phyloP scores from a whole-genome alignment of 1,140 invertebrate species.

The Solenopsis fugax region DNA sequence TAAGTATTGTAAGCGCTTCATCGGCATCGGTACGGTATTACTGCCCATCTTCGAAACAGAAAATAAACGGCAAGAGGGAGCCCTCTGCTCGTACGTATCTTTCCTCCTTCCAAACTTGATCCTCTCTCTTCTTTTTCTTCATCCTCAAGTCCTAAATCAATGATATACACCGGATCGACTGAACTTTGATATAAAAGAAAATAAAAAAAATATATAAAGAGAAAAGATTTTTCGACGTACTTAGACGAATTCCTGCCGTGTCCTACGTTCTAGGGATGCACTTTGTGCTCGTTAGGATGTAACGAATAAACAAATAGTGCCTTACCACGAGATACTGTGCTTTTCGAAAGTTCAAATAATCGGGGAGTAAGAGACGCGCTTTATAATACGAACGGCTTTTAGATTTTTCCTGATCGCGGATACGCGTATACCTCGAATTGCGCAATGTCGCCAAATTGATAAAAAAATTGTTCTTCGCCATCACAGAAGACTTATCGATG shows the following conservation, averaged over 20 bases:
- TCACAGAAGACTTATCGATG: background rate
- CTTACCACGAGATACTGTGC: constrained; percentile 50
- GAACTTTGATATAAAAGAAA: constrained; percentile 28
- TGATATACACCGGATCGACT: background rate
- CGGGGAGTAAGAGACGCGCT: constrained; percentile 20
- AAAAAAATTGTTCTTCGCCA: background rate
- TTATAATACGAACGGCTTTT: background rate
- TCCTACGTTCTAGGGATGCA: constrained; percentile 12
- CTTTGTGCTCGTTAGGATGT: constrained; percentile 31
- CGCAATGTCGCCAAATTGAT: background rate
- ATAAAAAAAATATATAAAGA: background rate
- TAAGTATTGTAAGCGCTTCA: constrained; percentile 31
- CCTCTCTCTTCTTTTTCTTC: background rate
- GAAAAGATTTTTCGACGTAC: constrained; percentile 25
- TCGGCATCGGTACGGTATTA: constrained; percentile 31
- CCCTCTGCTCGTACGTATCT: constrained; percentile 11
- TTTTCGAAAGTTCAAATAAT: constrained; percentile 54
- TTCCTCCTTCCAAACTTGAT: constrained; percentile 4
- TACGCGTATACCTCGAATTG: constrained; percentile 1
- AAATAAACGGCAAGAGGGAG: background rate
- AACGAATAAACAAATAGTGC: constrained; percentile 55
- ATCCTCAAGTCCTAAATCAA: background rate
- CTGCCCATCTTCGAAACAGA: background rate
- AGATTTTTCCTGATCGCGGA: background rate
- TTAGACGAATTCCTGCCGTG: constrained; percentile 44